A percentile compares a stretch with the other conserved stretches of the same genome.
Evolutionary conservation across 2,113 vertebrate species (phyloP).

Genomic region (Oryzias woworae): DNA sequence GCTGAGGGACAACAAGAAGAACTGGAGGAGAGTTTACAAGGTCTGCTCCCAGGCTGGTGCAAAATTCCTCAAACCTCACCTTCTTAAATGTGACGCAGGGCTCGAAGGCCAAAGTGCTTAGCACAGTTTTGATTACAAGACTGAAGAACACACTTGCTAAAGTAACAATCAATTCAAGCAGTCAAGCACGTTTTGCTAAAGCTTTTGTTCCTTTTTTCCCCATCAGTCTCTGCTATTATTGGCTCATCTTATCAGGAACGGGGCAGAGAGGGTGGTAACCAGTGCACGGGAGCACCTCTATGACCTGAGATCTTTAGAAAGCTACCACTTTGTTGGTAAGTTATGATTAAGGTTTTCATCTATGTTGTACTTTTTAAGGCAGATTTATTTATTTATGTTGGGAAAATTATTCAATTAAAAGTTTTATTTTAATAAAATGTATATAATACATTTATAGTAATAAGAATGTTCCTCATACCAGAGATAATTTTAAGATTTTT

Average conservation of each 20-base stretch:
- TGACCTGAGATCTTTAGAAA: conserved; percentile 97
- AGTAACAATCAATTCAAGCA: background rate
- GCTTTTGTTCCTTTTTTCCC: conserved; percentile 33
- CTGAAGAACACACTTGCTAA: background rate
- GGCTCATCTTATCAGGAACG: conserved; percentile 97
- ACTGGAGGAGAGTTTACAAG: conserved; percentile 99
- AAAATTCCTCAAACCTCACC: conserved; percentile 2
- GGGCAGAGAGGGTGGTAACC: conserved; percentile 98
- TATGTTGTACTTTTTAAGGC: background rate
- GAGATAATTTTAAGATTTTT: background rate
- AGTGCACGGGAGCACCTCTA: conserved; percentile 98
- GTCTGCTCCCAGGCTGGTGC: conserved; percentile 65
- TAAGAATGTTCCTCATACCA: too few relatives aligned
- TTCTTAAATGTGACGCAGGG: conserved; percentile 3
- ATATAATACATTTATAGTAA: too few relatives aligned
- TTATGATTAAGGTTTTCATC: background rate
- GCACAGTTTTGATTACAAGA: conserved; percentile 11
- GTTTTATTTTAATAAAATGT: too few relatives aligned
- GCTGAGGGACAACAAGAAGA: conserved; percentile 99
- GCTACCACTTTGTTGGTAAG: conserved; percentile 98
- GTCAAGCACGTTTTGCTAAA: background rate
- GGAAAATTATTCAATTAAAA: too few relatives aligned
- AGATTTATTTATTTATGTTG: too few relatives aligned
- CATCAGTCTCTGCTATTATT: conserved; percentile 92
- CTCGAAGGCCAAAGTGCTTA: background rate